phyloP scores from a whole-genome alignment of 92 coral and sea anemone species.

The Isaurus tuberculatus region DNA sequence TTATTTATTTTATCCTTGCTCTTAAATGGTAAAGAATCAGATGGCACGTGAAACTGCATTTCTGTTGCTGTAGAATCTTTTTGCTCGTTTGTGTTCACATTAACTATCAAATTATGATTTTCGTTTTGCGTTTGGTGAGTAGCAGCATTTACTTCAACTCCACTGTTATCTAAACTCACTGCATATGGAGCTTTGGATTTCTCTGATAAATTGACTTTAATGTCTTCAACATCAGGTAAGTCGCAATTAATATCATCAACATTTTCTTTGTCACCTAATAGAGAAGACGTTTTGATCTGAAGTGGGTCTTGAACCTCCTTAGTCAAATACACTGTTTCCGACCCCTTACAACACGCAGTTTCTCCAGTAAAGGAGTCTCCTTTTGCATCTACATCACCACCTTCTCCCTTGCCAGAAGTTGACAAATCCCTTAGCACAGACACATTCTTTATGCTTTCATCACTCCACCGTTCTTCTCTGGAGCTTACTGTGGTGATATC shows the following conservation, averaged over 20 bases:
- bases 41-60: background rate
- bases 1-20: background rate
- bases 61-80: background rate
- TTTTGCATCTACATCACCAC: background rate
- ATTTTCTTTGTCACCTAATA: background rate
- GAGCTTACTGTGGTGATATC: background rate
- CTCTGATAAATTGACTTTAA: background rate
- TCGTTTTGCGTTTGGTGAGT: background rate
- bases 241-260: background rate
- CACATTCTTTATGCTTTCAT: constrained; percentile 13
- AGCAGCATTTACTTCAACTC: background rate
- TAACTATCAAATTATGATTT: background rate
- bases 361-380: background rate
- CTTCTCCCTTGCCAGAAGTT: background rate
- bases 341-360: background rate
- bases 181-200: background rate
- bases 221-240: background rate
- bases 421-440: constrained; percentile 23
- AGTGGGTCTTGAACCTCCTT: background rate
- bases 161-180: background rate
- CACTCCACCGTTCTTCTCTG: background rate
- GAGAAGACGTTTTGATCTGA: constrained; percentile 8
- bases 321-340: background rate
- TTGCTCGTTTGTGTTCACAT: background rate
- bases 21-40: background rate